Percentiles rank a stretch among this genome's conserved stretches.
Evolutionary conservation across 2,888 invertebrate species (phyloP).

Genomic region (Sipha maydis): DNA sequence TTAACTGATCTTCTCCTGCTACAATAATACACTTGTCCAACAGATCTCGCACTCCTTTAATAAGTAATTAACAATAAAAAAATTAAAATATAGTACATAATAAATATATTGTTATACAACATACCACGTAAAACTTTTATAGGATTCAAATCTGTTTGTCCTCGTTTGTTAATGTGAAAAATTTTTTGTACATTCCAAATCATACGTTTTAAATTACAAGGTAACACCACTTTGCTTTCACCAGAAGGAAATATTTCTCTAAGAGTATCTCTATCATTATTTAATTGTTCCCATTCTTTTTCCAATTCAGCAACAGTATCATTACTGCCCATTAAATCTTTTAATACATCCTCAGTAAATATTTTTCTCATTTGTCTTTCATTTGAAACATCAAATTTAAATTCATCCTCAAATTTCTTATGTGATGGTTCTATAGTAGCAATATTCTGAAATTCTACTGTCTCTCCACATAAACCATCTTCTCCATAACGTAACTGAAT

Average conservation of each 20-base stretch:
- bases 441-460: slow-evolving; percentile 94
- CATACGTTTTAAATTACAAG: slow-evolving; percentile 97
- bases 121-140: slow-evolving; percentile 87
- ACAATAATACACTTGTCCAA: slow-evolving; percentile 92
- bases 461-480: slow-evolving; percentile 96
- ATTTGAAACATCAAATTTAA: slow-evolving; percentile 95
- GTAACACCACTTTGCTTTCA: slow-evolving; percentile 95
- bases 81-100: background rate
- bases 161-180: slow-evolving; percentile 95
- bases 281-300: slow-evolving; percentile 94
- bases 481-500: slow-evolving; percentile 98
- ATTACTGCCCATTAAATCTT: slow-evolving; percentile 91
- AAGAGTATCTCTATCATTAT: slow-evolving; percentile 86
- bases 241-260: slow-evolving; percentile 96
- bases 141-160: slow-evolving; percentile 93
- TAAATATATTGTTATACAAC: background rate
- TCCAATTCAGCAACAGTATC: slow-evolving; percentile 92
- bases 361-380: slow-evolving; percentile 88
- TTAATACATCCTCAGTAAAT: slow-evolving; percentile 93
- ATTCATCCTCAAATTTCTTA: slow-evolving; percentile 94
- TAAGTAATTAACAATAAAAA: background rate
- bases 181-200: slow-evolving; percentile 99
- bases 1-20: slow-evolving; percentile 92
- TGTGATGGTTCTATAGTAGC: slow-evolving; percentile 96
- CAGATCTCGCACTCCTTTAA: slow-evolving; percentile 81